These are phyloP conservation scores for Spodoptera frugiperda DNA, from an alignment of 1,140 invertebrate genomes.

Conservation along the genomic window DNA sequence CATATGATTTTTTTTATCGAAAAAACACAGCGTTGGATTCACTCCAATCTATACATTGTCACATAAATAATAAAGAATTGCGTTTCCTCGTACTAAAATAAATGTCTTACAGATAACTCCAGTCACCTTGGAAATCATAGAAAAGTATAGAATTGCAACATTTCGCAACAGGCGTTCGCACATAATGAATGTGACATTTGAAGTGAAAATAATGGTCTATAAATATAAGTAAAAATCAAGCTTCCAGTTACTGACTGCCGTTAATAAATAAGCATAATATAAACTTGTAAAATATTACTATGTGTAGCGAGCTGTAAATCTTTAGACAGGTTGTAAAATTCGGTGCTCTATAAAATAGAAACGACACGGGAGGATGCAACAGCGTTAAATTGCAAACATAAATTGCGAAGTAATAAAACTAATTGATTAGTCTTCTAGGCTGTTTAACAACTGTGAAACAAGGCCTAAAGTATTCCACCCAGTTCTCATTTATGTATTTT, in stretches of 20 bases:
- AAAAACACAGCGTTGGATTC: constrained; percentile 8
- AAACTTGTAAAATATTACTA: not conserved
- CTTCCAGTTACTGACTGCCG: not conserved
- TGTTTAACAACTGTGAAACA: too few species aligned
- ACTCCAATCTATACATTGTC: not conserved
- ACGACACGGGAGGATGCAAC: too few species aligned
- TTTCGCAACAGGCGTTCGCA: constrained; percentile 5
- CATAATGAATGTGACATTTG: constrained; percentile 16
- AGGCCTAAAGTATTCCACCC: too few species aligned
- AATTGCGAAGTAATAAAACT: too few species aligned
- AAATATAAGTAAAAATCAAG: not conserved
- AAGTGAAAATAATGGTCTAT: not conserved
- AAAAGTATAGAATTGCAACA: constrained; percentile 2
- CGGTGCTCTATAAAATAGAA: not conserved
- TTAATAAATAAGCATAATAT: constrained; percentile 7
- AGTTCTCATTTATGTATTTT: too few species aligned
- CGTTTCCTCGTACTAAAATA: constrained; percentile 21
- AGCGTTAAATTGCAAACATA: too few species aligned
- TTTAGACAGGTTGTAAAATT: constrained; percentile 8
- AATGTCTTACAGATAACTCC: not conserved
- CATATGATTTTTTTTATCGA: not conserved
- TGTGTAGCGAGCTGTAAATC: not conserved
- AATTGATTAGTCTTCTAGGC: too few species aligned
- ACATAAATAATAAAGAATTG: constrained; percentile 14
- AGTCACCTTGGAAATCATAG: constrained; percentile 10